Base-by-base conservation (phyloP, 2,888 invertebrate species). In the Tetragonula carbonaria region DNA sequence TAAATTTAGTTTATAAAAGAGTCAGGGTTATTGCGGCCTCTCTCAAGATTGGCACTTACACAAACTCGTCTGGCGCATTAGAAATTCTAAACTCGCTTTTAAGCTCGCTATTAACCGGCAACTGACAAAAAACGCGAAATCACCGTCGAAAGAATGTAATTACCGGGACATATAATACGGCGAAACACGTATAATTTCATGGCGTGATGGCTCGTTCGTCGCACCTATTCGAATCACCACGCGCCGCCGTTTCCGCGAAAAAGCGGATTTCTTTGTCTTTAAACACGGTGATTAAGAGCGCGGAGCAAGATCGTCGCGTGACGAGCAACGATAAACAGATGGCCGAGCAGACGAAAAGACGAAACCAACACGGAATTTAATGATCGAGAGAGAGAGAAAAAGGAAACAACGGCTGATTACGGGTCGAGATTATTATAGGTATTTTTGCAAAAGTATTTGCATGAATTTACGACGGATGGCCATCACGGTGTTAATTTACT, bases 361-460 rank as follows among this genome's bases (percentile, higher is more conserved):
- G 70, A 73, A 50, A 66, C 77, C 73, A n/a, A 5, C 6, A 50
- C 57, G 57, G 14, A 38, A 67, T 68, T 57, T 74, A 62, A 73
- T 73, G 53, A 23, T 11, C 45, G n/a, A 14, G n/a, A 67, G n/a
- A 14, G n/a, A 67, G 79, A 74, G 78, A 84, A 80, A 82, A 78
- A 11, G 21, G 18, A 28, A 28, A 18, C 18, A 18, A 28, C 70
- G 62, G 68, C 51, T 80, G 75, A 82, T 86, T 78, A 72, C 74
- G 63, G 74, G 68, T 51, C 63, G 65, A 74, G 80, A 84, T 86
- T 87, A 92, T 92, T 91, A 92, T 91, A 91, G 91, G 82, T 87
- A 92, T 92, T 91, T 90, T 83, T 73, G 68, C 75, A 59, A 86
- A 88, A 91, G 78, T 92, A 92, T 92, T 92, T 91, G 86, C 91